phyloP scores from a whole-genome alignment of 2,888 invertebrate genomes.

The Hermaeophaga mercurialis region DNA sequence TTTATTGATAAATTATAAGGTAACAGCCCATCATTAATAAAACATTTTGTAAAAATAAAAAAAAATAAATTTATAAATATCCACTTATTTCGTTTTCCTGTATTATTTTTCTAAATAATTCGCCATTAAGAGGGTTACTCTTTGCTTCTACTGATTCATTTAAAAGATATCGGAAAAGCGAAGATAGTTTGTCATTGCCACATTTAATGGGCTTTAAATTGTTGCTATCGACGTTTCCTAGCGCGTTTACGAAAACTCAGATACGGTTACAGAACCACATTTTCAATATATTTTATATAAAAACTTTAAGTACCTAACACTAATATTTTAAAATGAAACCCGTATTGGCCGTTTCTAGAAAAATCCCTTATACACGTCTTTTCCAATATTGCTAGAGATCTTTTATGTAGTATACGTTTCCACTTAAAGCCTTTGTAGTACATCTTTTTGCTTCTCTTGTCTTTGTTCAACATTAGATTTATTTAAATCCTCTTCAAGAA shows the following conservation, averaged over 20 bases:
- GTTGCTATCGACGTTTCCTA: slow-evolving; percentile 2
- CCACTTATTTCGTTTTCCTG: too few species aligned
- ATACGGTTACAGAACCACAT: not conserved
- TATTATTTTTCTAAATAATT: too few species aligned
- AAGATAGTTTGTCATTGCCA: slow-evolving; percentile 5
- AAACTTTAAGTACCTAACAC: not conserved
- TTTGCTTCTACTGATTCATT: not conserved
- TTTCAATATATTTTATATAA: not conserved
- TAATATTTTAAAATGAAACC: too few species aligned
- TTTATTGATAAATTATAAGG: too few species aligned
- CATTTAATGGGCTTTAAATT: slow-evolving; percentile 5
- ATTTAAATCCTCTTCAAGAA: not conserved
- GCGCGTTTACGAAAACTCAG: not conserved
- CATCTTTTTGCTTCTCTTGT: not conserved
- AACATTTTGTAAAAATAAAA: too few species aligned
- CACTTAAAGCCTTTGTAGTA: not conserved
- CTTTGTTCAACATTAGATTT: not conserved
- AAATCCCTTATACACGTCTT: not conserved
- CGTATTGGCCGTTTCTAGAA: not conserved
- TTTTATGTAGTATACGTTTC: not conserved
- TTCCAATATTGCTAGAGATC: slow-evolving; percentile 1
- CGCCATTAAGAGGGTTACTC: too few species aligned
- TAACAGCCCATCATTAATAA: too few species aligned
- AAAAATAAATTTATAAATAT: too few species aligned
- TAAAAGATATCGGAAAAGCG: not conserved